These are phyloP conservation scores for Neocloeon triangulifer DNA, from an alignment of 1,140 invertebrate genomes.

Conservation along the genomic window DNA sequence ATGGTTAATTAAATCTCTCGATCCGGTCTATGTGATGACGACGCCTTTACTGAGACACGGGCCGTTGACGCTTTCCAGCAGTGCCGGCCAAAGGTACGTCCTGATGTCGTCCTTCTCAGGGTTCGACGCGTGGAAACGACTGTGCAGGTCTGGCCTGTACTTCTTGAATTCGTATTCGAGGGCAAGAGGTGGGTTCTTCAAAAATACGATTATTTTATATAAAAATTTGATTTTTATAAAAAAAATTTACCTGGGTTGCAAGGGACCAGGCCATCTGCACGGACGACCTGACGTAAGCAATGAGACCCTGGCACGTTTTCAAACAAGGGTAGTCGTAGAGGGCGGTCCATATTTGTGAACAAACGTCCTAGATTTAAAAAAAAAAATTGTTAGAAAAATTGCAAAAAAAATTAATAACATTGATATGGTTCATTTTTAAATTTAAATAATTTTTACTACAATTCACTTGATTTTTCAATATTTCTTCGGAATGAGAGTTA, in stretches of 20 bases:
- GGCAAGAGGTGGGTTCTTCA: constrained; percentile 23
- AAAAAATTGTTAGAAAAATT: too few species aligned
- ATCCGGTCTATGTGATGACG: constrained; percentile 28
- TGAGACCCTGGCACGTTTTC: constrained; percentile 31
- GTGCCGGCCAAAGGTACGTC: constrained; percentile 46
- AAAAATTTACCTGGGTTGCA: constrained; percentile 23
- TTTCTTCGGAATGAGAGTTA: too few species aligned
- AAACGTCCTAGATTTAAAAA: constrained; percentile 30
- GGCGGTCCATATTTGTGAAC: constrained; percentile 37
- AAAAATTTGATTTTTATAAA: neutral
- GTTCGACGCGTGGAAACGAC: constrained; percentile 37
- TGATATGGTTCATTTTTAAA: neutral
- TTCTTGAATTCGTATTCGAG: constrained; percentile 29
- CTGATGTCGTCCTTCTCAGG: constrained; percentile 28
- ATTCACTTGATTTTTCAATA: too few species aligned
- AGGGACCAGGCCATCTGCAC: constrained; percentile 41
- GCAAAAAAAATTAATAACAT: neutral
- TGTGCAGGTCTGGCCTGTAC: constrained; percentile 33
- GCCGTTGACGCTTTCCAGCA: constrained; percentile 31
- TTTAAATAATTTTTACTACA: too few species aligned
- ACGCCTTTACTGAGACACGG: constrained; percentile 45
- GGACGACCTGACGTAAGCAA: constrained; percentile 35
- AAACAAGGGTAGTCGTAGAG: constrained; percentile 54
- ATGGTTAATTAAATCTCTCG: neutral
- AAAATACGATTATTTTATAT: neutral